Conservation (phyloP, 2,888 invertebrate genomes). For the Tryphoninae sp. region DNA sequence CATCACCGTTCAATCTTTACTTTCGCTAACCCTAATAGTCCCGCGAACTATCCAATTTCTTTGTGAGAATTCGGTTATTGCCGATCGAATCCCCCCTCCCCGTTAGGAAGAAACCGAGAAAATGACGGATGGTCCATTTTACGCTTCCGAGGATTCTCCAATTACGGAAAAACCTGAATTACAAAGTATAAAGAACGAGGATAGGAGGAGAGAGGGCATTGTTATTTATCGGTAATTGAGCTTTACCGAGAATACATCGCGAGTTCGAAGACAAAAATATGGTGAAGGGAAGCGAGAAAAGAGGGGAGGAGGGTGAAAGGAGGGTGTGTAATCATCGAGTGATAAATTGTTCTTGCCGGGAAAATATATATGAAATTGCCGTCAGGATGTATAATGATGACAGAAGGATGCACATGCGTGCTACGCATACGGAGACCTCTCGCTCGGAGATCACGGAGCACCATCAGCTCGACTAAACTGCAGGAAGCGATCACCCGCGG, state of each 20-base stretch:
- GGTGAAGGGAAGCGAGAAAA: conserved; percentile 13
- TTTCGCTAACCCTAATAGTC: conserved; percentile 48
- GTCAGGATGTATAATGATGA: conserved; percentile 56
- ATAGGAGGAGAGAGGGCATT: conserved; percentile 30
- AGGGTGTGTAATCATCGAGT: conserved; percentile 61
- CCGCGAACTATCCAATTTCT: background rate
- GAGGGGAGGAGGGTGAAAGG: conserved; percentile 3
- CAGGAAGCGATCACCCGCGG: conserved; percentile 62
- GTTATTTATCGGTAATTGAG: conserved; percentile 60
- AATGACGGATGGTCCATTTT: conserved; percentile 8
- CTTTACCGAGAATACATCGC: conserved; percentile 47
- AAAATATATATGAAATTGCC: conserved; percentile 63
- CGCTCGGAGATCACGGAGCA: background rate
- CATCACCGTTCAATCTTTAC: conserved; percentile 63
- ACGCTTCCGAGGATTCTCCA: conserved; percentile 50
- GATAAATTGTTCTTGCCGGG: conserved; percentile 64
- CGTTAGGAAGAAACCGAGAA: conserved; percentile 5
- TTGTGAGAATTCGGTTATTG: background rate
- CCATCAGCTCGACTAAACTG: conserved; percentile 55
- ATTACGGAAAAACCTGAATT: conserved; percentile 53
- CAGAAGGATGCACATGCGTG: conserved; percentile 57
- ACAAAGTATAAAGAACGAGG: background rate
- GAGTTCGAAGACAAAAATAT: conserved; percentile 23
- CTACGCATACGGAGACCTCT: conserved; percentile 28
- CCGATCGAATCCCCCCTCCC: background rate